Conservation (phyloP, 2,113 vertebrate species). For the Oryzias curvinotus region DNA sequence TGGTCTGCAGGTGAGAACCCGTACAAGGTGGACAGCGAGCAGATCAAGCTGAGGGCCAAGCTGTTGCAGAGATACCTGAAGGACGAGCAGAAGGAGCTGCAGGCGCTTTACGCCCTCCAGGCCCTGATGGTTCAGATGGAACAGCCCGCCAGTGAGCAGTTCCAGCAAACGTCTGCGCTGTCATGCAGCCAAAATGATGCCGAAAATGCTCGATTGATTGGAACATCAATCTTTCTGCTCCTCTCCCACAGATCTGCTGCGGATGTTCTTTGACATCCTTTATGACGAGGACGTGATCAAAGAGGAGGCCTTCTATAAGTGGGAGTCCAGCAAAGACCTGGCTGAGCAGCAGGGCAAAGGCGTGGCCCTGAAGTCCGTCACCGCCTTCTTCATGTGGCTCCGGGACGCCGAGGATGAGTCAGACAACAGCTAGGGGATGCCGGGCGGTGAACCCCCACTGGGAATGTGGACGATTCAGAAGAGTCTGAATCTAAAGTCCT, state of each 20-base stretch:
- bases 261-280: slow-evolving; percentile 93
- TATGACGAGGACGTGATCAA: slow-evolving; percentile 97
- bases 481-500: slow-evolving; percentile 63
- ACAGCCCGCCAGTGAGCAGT: slow-evolving; percentile 94
- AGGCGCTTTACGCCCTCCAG: slow-evolving; percentile 93
- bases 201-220: not conserved
- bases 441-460: not conserved
- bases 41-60: slow-evolving; percentile 84
- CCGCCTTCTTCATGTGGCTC: slow-evolving; percentile 96
- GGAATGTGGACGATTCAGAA: slow-evolving; percentile 52
- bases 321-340: slow-evolving; percentile 94
- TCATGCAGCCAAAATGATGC: not conserved
- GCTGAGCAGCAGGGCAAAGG: slow-evolving; percentile 95
- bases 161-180: too few relatives aligned
- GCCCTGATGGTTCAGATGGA: slow-evolving; percentile 94
- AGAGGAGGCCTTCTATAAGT: slow-evolving; percentile 96
- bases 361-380: slow-evolving; percentile 96
- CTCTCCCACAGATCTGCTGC: slow-evolving; percentile 82
- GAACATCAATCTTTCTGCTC: not conserved
- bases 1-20: slow-evolving; percentile 83
- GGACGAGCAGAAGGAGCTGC: slow-evolving; percentile 92
- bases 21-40: slow-evolving; percentile 80
- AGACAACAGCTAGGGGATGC: slow-evolving; percentile 88
- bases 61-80: slow-evolving; percentile 91
- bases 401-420: slow-evolving; percentile 92